Percentiles rank a stretch among this genome's conserved stretches.
Evolutionary conservation across 2,888 invertebrate genomes (phyloP).

Genomic region (Agrotis clavis): DNA sequence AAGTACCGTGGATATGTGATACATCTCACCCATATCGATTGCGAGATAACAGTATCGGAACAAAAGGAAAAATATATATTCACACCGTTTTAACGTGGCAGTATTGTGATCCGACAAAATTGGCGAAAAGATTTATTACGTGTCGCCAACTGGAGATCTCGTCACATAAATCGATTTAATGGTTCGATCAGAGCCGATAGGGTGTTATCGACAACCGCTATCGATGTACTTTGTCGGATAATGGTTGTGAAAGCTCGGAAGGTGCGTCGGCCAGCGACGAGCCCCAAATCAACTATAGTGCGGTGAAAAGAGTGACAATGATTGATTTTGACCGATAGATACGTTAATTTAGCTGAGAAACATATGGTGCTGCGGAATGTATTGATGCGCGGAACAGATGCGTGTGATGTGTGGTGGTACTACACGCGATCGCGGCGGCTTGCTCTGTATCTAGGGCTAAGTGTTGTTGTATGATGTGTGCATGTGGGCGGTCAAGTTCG

Average conservation of each 20-base stretch:
- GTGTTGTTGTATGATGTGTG: constrained; percentile 72
- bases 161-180: constrained; percentile 85
- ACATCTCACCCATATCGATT: constrained; percentile 70
- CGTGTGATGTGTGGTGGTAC: constrained; percentile 34
- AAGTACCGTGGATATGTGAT: constrained; percentile 68
- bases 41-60: constrained; percentile 69
- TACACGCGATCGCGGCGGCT: constrained; percentile 44
- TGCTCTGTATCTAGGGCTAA: constrained; percentile 66
- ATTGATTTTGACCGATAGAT: constrained; percentile 74
- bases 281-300: constrained; percentile 68
- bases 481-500: constrained; percentile 88
- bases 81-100: constrained; percentile 66
- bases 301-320: constrained; percentile 75
- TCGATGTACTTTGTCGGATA: constrained; percentile 72
- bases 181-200: constrained; percentile 78
- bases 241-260: constrained; percentile 81
- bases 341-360: constrained; percentile 58
- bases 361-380: constrained; percentile 59
- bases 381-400: constrained; percentile 72
- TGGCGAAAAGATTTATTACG: constrained; percentile 79
- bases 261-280: constrained; percentile 63
- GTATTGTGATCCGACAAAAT: constrained; percentile 75
- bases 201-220: constrained; percentile 76
- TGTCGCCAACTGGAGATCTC: constrained; percentile 78
- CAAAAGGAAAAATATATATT: constrained; percentile 69